Base-by-base conservation (phyloP, 2,113 vertebrate species). In the Tympanuchus pallidicinctus region DNA sequence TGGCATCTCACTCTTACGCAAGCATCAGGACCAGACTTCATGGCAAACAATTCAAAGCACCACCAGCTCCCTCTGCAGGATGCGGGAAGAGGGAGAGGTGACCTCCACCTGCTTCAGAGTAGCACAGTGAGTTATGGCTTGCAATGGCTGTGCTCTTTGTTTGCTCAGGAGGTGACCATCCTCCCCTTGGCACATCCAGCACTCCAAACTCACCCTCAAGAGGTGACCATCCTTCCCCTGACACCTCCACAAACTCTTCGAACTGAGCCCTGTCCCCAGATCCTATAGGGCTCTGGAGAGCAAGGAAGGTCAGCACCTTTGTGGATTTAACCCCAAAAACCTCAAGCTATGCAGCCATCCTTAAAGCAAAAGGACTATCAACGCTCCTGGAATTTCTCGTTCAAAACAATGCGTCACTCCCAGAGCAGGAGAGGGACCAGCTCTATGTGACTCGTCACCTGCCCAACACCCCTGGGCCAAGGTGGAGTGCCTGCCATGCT, bases 21-120 rank as follows among this genome's bases (percentile, higher is more conserved):
- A 93, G 75, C 69, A 1, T 28, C 61, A 0, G 60, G 89, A 74
- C 78, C 81, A 30, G 8, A 32, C 42, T 86, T 32, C 77, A 25
- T 5, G 13, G 50, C 60, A 19, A 84, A 8, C 6, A 79, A 1
- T 89, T 87, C 71, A 22, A 21, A 95, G 71, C 74, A 65, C 75
- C 94, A 48, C 43, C 87, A 95, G 94, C 95, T 95, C 95, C 95
- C 95, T 95, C 95, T 96, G 27, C 2, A 84, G 95, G 93, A 85
- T 45, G 93, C 2, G 3, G 92, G 60, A 69, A 73, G 18, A 45
- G 40, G 10, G 38, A 83, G 59, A 60, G 40, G 57, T 60, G 71
- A 48, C 84, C 50, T 72, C 60, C 43, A 21, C 66, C 42, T 85
- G 74, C 38, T 22, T 54, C n/a, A 32, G 79, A 43, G 11, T 0